Base-by-base conservation (phyloP, 2,888 invertebrate species). In the Dryocosmus kuriphilus region DNA sequence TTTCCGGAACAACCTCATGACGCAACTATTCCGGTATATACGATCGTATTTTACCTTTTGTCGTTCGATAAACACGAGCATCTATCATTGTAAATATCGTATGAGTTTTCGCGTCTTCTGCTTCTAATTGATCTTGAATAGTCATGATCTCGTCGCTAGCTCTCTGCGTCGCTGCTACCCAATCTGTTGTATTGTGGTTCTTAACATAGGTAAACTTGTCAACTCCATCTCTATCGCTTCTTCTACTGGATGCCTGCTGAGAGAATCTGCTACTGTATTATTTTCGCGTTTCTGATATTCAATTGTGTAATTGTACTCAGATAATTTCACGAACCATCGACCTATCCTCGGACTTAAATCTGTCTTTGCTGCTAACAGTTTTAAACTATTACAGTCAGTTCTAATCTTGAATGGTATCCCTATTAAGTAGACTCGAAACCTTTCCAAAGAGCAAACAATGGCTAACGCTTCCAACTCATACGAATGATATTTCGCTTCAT, bases 201-300 rank as follows among this genome's bases (percentile, higher is more conserved):
- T 78, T 75, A 85, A 63, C 41, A 85, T 62, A 24, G 83, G 81
- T 22, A 83, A 65, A 14, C 82, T 82, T 16, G 79, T 78, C 1
- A 83, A 14, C 35, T 35, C 57, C 9, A 75, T 73, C 27, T 85
- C 83, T 60, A 11, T 22, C 35, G 55, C 57, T 71, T 57, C 41
- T 16, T 82, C 80, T 7, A 84, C 82, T 1, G 85, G 83, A 78
- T 82, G 77, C 22, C 86, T 75, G 77, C 82, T 84, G 1, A 84
- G 55, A n/a, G 74, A 51, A 74, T 85, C 84, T 19, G 81, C 84
- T 1, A 79, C 79, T 11, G 57, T n/a, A 75, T 81, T 83, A 5
- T 32, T 22, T 14, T 55, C 60, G 7, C 84, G 84, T 19, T 77
- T 80, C 63, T 74, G 80, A 73, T 86, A 81, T 63, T 84, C 81